A percentile compares a stretch with the other conserved stretches of the same genome.
These are phyloP conservation scores for Drosophila neocordata DNA, from an alignment of 1,140 invertebrate genomes.

Conservation along the genomic window DNA sequence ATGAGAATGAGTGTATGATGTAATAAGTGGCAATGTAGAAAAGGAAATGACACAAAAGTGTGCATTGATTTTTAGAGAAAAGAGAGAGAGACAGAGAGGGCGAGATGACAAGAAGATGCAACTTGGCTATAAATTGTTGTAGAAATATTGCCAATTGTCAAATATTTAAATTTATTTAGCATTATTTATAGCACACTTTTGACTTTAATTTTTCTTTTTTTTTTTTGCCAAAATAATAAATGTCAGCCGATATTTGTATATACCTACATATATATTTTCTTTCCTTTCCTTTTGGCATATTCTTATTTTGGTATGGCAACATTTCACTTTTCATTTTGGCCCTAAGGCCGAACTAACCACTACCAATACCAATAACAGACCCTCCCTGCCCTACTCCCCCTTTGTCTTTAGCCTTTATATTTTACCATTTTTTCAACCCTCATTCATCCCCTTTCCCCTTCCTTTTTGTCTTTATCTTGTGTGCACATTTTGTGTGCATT, in stretches of 20 bases:
- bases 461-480: not conserved
- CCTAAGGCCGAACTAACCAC: constrained; percentile 12
- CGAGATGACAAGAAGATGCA: constrained; percentile 21
- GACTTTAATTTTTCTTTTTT: constrained; percentile 45
- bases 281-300: not conserved
- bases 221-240: constrained; percentile 66
- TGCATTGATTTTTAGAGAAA: constrained; percentile 58
- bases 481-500: constrained; percentile 51
- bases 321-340: constrained; percentile 56
- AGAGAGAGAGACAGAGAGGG: constrained; percentile 9
- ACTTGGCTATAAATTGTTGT: constrained; percentile 38
- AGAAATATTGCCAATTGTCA: constrained; percentile 27
- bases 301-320: constrained; percentile 42
- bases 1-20: constrained; percentile 45
- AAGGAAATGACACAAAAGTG: constrained; percentile 69
- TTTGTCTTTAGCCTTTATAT: not conserved
- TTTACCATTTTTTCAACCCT: no score
- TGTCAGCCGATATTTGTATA: constrained; percentile 41
- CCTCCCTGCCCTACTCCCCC: not conserved
- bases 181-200: constrained; percentile 61
- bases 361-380: not conserved
- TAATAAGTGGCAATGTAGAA: constrained; percentile 62
- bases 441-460: no score
- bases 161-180: constrained; percentile 20
- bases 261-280: constrained; percentile 6